Evolutionary conservation across 2,888 invertebrate species (phyloP).

Genomic region (Dione juno): DNA sequence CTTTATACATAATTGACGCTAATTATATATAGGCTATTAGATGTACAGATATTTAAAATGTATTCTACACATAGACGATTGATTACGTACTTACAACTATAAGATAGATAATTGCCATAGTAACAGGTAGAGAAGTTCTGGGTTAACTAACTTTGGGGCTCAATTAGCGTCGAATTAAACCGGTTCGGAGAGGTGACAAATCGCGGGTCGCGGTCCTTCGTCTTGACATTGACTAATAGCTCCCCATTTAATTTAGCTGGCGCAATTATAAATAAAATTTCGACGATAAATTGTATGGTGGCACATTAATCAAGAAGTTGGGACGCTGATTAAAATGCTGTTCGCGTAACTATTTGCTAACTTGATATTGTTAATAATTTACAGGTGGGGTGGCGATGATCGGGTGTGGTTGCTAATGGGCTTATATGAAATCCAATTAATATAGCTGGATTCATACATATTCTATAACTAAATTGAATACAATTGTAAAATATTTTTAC

Average conservation of each 20-base stretch:
- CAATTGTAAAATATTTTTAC: not conserved
- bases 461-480: not conserved
- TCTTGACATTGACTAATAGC: slow-evolving; percentile 81
- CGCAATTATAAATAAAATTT: slow-evolving; percentile 84
- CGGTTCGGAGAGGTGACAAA: slow-evolving; percentile 79
- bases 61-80: slow-evolving; percentile 22
- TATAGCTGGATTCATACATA: not conserved
- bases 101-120: slow-evolving; percentile 64
- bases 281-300: slow-evolving; percentile 79
- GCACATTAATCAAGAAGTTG: slow-evolving; percentile 84
- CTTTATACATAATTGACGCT: not conserved
- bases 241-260: slow-evolving; percentile 78
- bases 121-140: slow-evolving; percentile 64
- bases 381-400: slow-evolving; percentile 67
- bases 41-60: not conserved
- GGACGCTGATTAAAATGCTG: slow-evolving; percentile 84
- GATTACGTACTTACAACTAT: slow-evolving; percentile 42
- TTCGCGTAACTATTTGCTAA: slow-evolving; percentile 80
- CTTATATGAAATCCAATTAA: slow-evolving; percentile 30
- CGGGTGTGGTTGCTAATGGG: slow-evolving; percentile 63
- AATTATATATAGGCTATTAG: not conserved
- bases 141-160: slow-evolving; percentile 71
- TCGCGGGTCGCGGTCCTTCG: slow-evolving; percentile 74
- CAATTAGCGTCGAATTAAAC: slow-evolving; percentile 81
- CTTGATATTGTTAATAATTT: slow-evolving; percentile 82